Conservation (phyloP, 1,140 invertebrate species). For the Glomeris maerens region DNA sequence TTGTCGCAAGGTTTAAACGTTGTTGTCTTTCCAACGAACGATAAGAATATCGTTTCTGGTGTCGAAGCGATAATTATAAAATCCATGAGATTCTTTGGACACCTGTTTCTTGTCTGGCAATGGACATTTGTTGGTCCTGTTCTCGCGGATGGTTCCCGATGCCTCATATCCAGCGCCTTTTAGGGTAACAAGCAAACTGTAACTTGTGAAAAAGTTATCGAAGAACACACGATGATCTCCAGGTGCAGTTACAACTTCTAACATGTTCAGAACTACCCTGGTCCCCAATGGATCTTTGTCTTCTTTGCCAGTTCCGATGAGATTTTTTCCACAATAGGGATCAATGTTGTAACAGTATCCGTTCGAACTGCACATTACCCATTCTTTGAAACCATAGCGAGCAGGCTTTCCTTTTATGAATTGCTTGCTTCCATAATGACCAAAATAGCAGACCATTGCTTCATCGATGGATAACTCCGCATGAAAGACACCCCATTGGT, state of each 20-base stretch:
- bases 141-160: conserved; percentile 6
- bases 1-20: conserved; percentile 17
- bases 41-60: conserved; percentile 1
- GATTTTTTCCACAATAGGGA: conserved; percentile 1
- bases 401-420: conserved; percentile 19
- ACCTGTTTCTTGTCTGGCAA: background rate
- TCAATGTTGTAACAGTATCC: conserved; percentile 5
- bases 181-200: background rate
- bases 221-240: background rate
- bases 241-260: background rate
- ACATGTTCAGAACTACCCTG: conserved; percentile 3
- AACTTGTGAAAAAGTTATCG: conserved; percentile 10
- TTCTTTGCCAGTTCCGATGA: background rate
- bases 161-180: background rate
- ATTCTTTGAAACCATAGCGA: conserved; percentile 18
- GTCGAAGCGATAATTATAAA: conserved; percentile 3
- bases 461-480: conserved; percentile 15
- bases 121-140: conserved; percentile 3
- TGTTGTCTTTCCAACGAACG: conserved; percentile 21
- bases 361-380: conserved; percentile 1
- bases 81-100: background rate
- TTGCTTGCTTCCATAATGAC: conserved; percentile 17
- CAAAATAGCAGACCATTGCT: conserved; percentile 17
- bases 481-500: conserved; percentile 13
- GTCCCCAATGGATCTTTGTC: background rate